Evolutionary conservation across 2,113 vertebrate species (phyloP).

Genomic region (Chaetodon trifascialis): DNA sequence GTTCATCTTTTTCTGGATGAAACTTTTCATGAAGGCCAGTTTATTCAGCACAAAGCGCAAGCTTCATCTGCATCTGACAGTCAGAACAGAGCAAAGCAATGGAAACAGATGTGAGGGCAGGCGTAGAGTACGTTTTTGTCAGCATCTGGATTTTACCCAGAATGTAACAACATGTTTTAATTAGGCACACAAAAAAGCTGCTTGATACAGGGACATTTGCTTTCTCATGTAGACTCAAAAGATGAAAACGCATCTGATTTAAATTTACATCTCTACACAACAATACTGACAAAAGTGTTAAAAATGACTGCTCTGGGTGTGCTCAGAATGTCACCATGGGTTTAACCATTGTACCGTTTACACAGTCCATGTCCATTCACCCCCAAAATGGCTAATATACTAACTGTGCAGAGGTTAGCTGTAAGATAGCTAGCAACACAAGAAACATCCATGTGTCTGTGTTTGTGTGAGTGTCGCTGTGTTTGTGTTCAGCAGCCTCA

Average conservation of each 20-base stretch:
- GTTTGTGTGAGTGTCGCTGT: no score
- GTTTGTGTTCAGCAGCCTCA: no score
- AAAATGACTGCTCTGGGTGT: no score
- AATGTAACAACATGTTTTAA: slow-evolving; percentile 29
- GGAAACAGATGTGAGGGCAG: slow-evolving; percentile 39
- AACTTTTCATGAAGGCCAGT: slow-evolving; percentile 25
- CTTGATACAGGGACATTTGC: background rate
- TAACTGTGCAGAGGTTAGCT: no score
- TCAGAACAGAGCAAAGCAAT: background rate
- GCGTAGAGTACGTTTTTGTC: background rate
- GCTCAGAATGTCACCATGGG: no score
- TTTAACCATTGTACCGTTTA: no score
- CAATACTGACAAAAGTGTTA: no score
- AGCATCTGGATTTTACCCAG: slow-evolving; percentile 46
- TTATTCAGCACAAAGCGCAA: slow-evolving; percentile 24
- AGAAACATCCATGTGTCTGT: no score
- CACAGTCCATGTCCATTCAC: no score
- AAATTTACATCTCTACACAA: background rate
- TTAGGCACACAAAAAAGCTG: slow-evolving; percentile 8
- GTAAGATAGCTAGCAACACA: no score
- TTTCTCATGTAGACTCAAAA: background rate
- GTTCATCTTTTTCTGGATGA: slow-evolving; percentile 22
- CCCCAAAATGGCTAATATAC: no score
- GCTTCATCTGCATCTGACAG: slow-evolving; percentile 20
- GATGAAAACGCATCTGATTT: background rate